Base-by-base conservation (phyloP, 1,140 invertebrate species). In the Drosophila novamexicana region DNA sequence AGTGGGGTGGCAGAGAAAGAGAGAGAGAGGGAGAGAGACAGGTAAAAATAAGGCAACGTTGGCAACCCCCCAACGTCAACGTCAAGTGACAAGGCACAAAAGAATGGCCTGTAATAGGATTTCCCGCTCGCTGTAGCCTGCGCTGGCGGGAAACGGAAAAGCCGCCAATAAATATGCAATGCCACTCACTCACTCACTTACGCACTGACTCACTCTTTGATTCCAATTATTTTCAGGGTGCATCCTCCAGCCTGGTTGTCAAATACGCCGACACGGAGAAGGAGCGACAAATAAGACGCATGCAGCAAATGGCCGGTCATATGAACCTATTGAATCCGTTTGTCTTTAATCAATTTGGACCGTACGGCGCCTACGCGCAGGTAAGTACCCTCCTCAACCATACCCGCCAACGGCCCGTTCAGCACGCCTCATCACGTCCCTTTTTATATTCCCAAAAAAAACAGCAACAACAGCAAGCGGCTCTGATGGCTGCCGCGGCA, bases 201-300 rank as follows among this genome's bases (percentile, higher is more conserved):
- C 14, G 14, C 58, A 57, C 6, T 45, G 52, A 7, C 29, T 36
- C 44, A 52, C 50, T 34, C 14, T 37, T 12, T 49, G 29, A 49
- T 22, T 62, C 32, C 32, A 40, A 39, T 53, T 69, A 29, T 63
- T 93, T 92, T 74, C 95, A 98, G 97, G 99, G 99, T 91, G 99
- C 99, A 88, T 99, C 98, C 91, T 99, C 98, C 83, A 99, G 97
- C 93, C 94, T 99, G 93, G 99, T 99, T 88, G 99, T 99, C 81
- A 99, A 99, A 94, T 99, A 99, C 93, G 99, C 99, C 77, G 99
- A 99, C 94, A 99, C 98, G 86, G 99, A 99, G 94, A 99, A 99
- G 94, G 99, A 99, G 94, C 95, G 98, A 93, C 99, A 99, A 94
- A 94, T 99, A 91, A 95, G 99, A 93, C 97, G 98, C 89, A 99